Percentiles rank a stretch among this genome's conserved stretches.
phyloP scores from a whole-genome alignment of 2,797 vertebrate genomes.

The Tenualosa ilisha region DNA sequence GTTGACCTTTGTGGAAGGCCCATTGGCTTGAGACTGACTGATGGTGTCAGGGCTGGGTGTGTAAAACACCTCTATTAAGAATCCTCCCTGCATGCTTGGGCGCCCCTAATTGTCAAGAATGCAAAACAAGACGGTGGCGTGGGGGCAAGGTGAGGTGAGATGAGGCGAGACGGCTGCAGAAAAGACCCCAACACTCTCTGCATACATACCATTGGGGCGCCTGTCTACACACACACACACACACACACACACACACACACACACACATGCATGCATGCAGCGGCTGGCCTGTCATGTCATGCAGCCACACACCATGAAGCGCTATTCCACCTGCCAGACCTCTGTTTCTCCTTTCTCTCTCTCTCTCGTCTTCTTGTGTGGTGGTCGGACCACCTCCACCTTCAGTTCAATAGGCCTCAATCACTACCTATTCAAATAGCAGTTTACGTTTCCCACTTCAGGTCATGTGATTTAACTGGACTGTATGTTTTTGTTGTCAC shows the following conservation, averaged over 20 bases:
- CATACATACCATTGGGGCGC: background rate
- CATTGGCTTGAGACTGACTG: slow-evolving; percentile 68
- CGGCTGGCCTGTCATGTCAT: background rate
- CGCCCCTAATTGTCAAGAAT: slow-evolving; percentile 73
- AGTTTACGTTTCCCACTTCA: background rate
- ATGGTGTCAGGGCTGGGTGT: slow-evolving; percentile 65
- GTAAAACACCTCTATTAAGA: slow-evolving; percentile 74
- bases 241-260: too few species aligned
- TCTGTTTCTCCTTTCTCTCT: background rate
- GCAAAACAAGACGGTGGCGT: slow-evolving; percentile 65
- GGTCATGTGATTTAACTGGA: background rate
- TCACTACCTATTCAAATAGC: background rate
- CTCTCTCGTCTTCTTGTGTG: background rate
- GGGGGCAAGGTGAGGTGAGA: slow-evolving; percentile 14
- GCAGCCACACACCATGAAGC: background rate
- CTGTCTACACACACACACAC: background rate
- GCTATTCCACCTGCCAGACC: background rate
- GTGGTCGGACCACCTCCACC: background rate
- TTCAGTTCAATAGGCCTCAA: background rate
- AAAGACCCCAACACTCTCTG: background rate
- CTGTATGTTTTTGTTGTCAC: background rate
- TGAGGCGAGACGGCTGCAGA: background rate
- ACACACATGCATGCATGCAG: background rate
- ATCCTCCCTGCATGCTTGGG: slow-evolving; percentile 64
- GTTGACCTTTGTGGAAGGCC: slow-evolving; percentile 70